These are phyloP conservation scores for Ageneiosus marmoratus DNA, from an alignment of 2,113 vertebrate genomes.

Conservation along the genomic window DNA sequence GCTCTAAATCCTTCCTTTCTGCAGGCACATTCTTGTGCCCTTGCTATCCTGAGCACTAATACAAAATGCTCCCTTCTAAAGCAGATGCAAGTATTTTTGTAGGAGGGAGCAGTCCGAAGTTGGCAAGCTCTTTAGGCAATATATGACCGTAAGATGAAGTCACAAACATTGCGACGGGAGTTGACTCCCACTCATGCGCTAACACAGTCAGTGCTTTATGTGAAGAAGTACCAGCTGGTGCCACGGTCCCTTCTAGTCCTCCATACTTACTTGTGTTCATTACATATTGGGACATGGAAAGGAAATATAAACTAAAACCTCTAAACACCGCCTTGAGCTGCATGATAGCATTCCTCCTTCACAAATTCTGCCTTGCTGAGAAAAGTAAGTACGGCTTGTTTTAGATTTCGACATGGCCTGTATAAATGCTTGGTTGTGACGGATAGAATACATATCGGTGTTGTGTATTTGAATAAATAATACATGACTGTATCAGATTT, in stretches of 20 bases:
- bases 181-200: slow-evolving; percentile 70
- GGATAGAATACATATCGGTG: background rate
- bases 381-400: slow-evolving; percentile 68
- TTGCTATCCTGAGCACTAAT: slow-evolving; percentile 23
- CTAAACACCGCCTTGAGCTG: slow-evolving; percentile 55
- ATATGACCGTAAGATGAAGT: slow-evolving; percentile 72
- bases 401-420: background rate
- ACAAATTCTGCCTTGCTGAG: slow-evolving; percentile 53
- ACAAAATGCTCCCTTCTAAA: slow-evolving; percentile 61
- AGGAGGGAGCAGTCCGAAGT: slow-evolving; percentile 67
- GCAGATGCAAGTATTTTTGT: slow-evolving; percentile 76
- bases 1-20: slow-evolving; percentile 12
- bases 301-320: slow-evolving; percentile 57
- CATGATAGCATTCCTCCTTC: slow-evolving; percentile 55
- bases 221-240: slow-evolving; percentile 75
- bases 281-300: slow-evolving; percentile 70
- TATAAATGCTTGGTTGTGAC: background rate
- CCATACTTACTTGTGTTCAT: slow-evolving; percentile 62
- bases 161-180: slow-evolving; percentile 76
- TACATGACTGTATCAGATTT: background rate
- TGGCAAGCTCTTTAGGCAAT: slow-evolving; percentile 67
- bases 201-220: slow-evolving; percentile 76
- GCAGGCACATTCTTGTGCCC: slow-evolving; percentile 38
- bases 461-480: background rate
- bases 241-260: slow-evolving; percentile 67